phyloP scores from a whole-genome alignment of 2,113 vertebrate species.

The Dascyllus trimaculatus region DNA sequence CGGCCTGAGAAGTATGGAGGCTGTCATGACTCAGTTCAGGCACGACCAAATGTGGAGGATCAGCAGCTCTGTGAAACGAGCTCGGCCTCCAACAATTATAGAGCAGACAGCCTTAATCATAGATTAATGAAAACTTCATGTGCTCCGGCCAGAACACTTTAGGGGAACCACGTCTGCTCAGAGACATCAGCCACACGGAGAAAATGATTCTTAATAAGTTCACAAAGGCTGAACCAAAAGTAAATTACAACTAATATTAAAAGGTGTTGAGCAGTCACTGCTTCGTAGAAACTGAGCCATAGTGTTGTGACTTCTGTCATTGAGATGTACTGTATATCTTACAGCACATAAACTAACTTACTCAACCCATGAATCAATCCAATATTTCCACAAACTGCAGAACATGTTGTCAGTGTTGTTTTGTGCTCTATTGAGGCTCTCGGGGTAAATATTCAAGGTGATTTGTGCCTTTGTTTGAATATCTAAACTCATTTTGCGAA shows the following conservation, averaged over 20 bases:
- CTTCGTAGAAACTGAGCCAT: background rate
- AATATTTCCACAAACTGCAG: constrained; percentile 18
- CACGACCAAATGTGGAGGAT: constrained; percentile 54
- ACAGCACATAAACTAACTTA: background rate
- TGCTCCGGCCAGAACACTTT: constrained; percentile 13
- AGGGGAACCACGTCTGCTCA: constrained; percentile 8
- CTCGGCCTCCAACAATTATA: constrained; percentile 41
- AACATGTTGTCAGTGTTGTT: background rate
- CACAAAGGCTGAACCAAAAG: background rate
- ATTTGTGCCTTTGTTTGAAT: constrained; percentile 4
- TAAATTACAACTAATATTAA: background rate
- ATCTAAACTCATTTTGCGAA: constrained; percentile 4
- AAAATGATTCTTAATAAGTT: constrained; percentile 10
- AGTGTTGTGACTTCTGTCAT: background rate
- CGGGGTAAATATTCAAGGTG: background rate
- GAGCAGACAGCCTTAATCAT: constrained; percentile 43
- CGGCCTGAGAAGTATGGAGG: constrained; percentile 65
- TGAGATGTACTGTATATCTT: background rate
- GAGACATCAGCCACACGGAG: constrained; percentile 19
- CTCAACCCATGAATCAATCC: background rate
- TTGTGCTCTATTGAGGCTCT: background rate
- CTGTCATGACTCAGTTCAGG: constrained; percentile 67
- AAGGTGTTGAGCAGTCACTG: background rate
- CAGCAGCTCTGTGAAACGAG: constrained; percentile 22
- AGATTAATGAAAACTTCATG: constrained; percentile 39